These are phyloP conservation scores for Monarcha castaneiventris DNA, from an alignment of 2,113 vertebrate species.

Conservation along the genomic window DNA sequence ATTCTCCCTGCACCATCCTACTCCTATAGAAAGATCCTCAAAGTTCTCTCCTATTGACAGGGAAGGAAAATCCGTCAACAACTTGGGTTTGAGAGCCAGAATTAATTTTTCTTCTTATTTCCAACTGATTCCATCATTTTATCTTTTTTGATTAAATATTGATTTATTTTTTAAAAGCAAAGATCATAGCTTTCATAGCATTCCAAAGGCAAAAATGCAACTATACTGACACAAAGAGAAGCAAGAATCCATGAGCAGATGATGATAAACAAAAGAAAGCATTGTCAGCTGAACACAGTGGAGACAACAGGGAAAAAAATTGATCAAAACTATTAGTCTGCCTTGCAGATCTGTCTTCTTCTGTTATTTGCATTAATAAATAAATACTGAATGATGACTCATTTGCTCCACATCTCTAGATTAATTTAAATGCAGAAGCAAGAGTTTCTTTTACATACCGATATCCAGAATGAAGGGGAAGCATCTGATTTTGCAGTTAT, in stretches of 20 bases:
- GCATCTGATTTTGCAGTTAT: background rate
- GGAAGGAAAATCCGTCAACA: background rate
- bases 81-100: background rate
- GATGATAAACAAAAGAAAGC: background rate
- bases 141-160: background rate
- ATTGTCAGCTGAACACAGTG: background rate
- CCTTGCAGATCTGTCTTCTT: background rate
- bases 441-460: background rate
- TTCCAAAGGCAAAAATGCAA: background rate
- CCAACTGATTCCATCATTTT: background rate
- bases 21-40: background rate
- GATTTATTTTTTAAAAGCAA: background rate
- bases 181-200: background rate
- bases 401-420: background rate
- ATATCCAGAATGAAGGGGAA: background rate
- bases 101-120: background rate
- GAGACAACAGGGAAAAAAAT: background rate
- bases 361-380: background rate
- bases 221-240: background rate
- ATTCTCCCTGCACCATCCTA: fast-evolving
- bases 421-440: background rate
- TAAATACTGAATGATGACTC: background rate
- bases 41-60: background rate
- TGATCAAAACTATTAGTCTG: background rate
- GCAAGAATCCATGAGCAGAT: background rate